Evolutionary conservation across 2,888 invertebrate species (phyloP), one percentile per base, ranked within the genome.

Genomic region (Mythimna ferrago): DNA sequence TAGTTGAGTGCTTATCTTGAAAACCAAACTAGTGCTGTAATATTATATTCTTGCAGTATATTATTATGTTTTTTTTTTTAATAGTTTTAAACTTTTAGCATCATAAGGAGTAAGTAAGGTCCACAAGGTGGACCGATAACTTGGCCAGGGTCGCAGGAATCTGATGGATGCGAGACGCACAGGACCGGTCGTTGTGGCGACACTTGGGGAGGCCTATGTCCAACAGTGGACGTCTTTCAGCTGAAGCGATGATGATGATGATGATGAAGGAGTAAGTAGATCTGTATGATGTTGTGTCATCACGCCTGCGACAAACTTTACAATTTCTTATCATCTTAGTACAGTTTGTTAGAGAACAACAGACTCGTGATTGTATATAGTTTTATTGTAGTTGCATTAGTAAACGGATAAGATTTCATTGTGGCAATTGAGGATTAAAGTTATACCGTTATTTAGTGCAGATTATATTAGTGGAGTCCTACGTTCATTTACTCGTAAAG

Each of bases 371-470:
- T 41, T 16, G 26, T 77, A 51, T 77, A 51, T 35, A 57, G 14
- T 44, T 74, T 71, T 71, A 79, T 78, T 71, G 57, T 54, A 78
- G 71, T 51, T 26, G 62, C 65, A 66, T 78, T 68, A n/a, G 82
- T 78, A 21, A n/a, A 58, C 10, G 64, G 75, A 51, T 77, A 66
- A 63, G 54, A 26, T 65, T 67, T 56, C 9, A 81, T 58, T 66
- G 53, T 38, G 11, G 32, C 41, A 41, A 32, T 62, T 11, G 57
- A 35, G 21, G 11, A 54, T 63, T 65, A 69, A 61, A 16, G 6
- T 6, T 48, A 19, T 48, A 16, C 21, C 6, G 10, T 44, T 67
- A 51, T 51, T 67, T 14, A 38, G 16, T 57, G 21, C 7, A 4
- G 53, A 51, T 66, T 48, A 48, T 48, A 48, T 48, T 64, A 41